These are phyloP conservation scores for Adelges cooleyi DNA, from an alignment of 1,140 invertebrate species.

Conservation along the genomic window DNA sequence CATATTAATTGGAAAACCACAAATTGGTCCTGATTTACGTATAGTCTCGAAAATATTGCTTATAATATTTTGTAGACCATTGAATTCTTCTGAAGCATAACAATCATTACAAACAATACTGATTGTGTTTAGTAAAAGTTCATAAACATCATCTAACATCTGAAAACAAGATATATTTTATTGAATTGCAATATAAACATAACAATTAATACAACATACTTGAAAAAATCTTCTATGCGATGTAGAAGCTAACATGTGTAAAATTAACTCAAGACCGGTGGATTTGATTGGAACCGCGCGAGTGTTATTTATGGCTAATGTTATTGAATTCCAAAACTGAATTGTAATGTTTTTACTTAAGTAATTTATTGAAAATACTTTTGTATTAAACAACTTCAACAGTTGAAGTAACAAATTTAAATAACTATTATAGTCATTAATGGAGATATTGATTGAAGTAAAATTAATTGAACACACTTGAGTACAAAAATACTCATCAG, in stretches of 20 bases:
- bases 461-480: slow-evolving; percentile 12
- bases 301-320: slow-evolving; percentile 10
- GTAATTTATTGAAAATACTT: slow-evolving; percentile 5
- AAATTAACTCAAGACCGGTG: slow-evolving; percentile 2
- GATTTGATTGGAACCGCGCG: neutral
- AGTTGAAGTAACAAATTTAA: neutral
- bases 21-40: neutral
- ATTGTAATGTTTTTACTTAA: slow-evolving; percentile 2
- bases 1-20: neutral
- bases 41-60: slow-evolving; percentile 3
- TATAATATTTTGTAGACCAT: neutral
- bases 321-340: slow-evolving; percentile 3
- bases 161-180: neutral
- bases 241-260: neutral
- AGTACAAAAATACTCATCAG: slow-evolving; percentile 1
- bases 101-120: neutral
- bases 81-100: neutral
- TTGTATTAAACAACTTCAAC: slow-evolving; percentile 9
- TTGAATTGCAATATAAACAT: no score
- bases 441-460: neutral
- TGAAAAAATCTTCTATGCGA: slow-evolving; percentile 15
- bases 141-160: slow-evolving; percentile 11
- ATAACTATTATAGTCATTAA: slow-evolving; percentile 2
- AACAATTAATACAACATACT: neutral
- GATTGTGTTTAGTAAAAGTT: slow-evolving; percentile 1